Evolutionary conservation across 2,113 vertebrate species (phyloP), one percentile per base, ranked within the genome.

Genomic region (Gopherus evgoodei): DNA sequence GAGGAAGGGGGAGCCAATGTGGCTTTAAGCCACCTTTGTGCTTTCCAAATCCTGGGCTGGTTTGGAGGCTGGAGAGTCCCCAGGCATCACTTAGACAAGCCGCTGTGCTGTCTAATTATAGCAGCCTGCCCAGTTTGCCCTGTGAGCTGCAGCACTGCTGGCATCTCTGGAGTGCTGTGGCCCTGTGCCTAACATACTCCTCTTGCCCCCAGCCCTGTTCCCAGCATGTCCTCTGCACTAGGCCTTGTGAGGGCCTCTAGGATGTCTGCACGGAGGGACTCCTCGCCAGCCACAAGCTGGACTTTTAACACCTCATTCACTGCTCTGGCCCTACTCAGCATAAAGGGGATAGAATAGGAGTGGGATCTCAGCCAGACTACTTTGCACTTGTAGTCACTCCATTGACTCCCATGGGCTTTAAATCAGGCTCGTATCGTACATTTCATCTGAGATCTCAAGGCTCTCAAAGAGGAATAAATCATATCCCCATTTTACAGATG

Each of bases 121-220:
- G 10, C 27, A 42, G 50, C 82, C 56, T 82, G 38, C 78, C 27
- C 0, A 0, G 11, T 89, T 81, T 75, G 19, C 6, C 35, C 53
- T 72, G 29, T 2, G 0, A 38, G 53, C 42, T 0, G 1, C 13
- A 95, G 47, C 0, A 1, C 69, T 14, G 65, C 44, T 50, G 31
- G 17, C 0, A 31, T 53, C 76, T 84, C 53, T 49, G 35, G 5
- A 88, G 35, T 3, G 81, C 29, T 72, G 65, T 12, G 35, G 8
- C 31, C 27, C 57, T 29, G 27, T 13, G 11, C 35, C n/a, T 38
- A n/a, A 72, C 10, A 3, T 72, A 8, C 19, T 19, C 35, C 56
- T 44, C 82, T 94, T 1, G 0, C 2, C 38, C 8, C 81, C 47
- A 50, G 47, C 38, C 53, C 35, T 12, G 24, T 52, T 54, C 35